These are phyloP conservation scores for Gallinago stenura DNA, from an alignment of 2,797 vertebrate genomes.

Conservation along the genomic window DNA sequence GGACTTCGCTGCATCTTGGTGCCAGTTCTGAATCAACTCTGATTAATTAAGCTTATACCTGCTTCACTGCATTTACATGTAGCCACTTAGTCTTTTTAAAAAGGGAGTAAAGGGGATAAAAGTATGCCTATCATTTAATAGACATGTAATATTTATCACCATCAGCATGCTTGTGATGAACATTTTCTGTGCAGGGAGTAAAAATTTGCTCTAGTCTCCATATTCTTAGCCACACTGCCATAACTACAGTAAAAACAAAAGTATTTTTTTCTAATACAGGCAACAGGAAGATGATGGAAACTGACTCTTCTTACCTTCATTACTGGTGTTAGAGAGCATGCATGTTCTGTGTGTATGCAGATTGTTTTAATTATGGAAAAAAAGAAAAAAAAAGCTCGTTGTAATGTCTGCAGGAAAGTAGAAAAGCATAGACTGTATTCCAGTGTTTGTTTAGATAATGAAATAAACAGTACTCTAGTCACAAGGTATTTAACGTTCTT, in stretches of 20 bases:
- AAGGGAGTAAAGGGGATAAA: slow-evolving; percentile 76
- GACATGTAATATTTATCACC: slow-evolving; percentile 77
- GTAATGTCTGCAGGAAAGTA: slow-evolving; percentile 74
- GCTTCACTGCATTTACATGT: slow-evolving; percentile 80
- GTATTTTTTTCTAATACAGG: slow-evolving; percentile 67
- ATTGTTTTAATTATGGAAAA: slow-evolving; percentile 62
- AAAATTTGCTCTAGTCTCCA: slow-evolving; percentile 66
- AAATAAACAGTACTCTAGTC: slow-evolving; percentile 74
- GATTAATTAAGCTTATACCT: slow-evolving; percentile 75
- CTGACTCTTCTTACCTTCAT: slow-evolving; percentile 67
- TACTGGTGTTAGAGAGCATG: slow-evolving; percentile 67
- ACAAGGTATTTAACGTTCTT: slow-evolving; percentile 68
- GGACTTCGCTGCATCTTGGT: slow-evolving; percentile 65
- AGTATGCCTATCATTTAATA: slow-evolving; percentile 80
- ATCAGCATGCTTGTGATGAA: slow-evolving; percentile 82
- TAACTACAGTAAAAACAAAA: slow-evolving; percentile 66
- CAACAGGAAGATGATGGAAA: slow-evolving; percentile 71
- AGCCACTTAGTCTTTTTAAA: slow-evolving; percentile 75
- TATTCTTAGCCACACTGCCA: slow-evolving; percentile 71
- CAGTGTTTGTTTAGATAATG: slow-evolving; percentile 75
- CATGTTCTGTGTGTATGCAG: slow-evolving; percentile 72
- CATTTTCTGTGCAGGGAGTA: slow-evolving; percentile 71
- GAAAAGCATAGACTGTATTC: slow-evolving; percentile 73
- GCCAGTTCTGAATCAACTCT: slow-evolving; percentile 74
- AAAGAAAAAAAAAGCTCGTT: slow-evolving; percentile 38